Conservation (phyloP, 2,888 invertebrate species). For the Nowickia ferox region DNA sequence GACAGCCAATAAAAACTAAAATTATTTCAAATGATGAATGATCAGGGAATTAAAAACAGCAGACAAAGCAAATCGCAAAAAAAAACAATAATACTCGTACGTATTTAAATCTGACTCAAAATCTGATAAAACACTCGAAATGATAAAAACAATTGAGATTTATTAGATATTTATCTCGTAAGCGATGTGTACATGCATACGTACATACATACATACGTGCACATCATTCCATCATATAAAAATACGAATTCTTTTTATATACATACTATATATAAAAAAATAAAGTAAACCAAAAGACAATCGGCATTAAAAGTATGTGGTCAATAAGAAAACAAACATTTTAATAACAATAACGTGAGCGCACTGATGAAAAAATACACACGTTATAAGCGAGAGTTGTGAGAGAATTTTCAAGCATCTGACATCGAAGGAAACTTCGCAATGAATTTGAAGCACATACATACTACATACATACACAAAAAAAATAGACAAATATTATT, state of each 20-base stretch:
- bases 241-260: neutral
- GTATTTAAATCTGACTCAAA: conserved; percentile 67
- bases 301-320: conserved; percentile 13
- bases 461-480: no score
- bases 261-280: conserved; percentile 13
- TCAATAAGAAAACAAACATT: conserved; percentile 38
- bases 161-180: conserved; percentile 65
- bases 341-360: conserved; percentile 59
- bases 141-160: conserved; percentile 73
- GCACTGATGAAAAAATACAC: conserved; percentile 9
- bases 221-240: neutral
- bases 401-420: neutral
- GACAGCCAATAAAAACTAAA: conserved; percentile 35
- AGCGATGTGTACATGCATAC: neutral
- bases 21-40: conserved; percentile 41
- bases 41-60: conserved; percentile 51
- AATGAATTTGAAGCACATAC: no score
- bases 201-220: neutral
- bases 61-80: conserved; percentile 18
- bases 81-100: conserved; percentile 57
- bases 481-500: no score
- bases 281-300: conserved; percentile 22
- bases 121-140: conserved; percentile 70
- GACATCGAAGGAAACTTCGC: no score
- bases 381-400: conserved; percentile 11